Percentiles rank a stretch among this genome's conserved stretches.
Evolutionary conservation across 2,888 invertebrate genomes (phyloP).

Genomic region (Dryocosmus kuriphilus): DNA sequence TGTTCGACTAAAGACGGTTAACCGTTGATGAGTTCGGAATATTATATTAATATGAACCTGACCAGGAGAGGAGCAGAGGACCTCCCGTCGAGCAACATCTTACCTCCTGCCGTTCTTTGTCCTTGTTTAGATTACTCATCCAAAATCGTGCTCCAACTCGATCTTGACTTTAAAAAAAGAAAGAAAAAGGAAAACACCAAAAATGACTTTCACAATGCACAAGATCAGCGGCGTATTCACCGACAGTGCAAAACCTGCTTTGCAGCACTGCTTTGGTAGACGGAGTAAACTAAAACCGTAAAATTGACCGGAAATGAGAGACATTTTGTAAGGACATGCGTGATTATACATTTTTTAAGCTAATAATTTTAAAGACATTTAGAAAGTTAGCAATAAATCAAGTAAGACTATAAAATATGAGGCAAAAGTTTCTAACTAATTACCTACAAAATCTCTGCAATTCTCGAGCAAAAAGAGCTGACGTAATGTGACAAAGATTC

Average conservation of each 20-base stretch:
- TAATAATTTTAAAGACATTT: neutral
- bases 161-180: slow-evolving; percentile 15
- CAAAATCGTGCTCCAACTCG: slow-evolving; percentile 45
- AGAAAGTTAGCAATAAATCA: neutral
- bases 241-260: neutral
- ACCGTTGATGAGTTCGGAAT: slow-evolving; percentile 68
- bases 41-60: slow-evolving; percentile 52
- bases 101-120: slow-evolving; percentile 71
- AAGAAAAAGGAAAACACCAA: neutral
- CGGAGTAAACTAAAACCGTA: neutral
- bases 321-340: too few relatives aligned
- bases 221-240: slow-evolving; percentile 3
- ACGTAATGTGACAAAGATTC: slow-evolving; percentile 3
- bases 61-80: slow-evolving; percentile 58
- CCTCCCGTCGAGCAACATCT: slow-evolving; percentile 65
- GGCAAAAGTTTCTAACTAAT: neutral
- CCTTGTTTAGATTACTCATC: slow-evolving; percentile 66
- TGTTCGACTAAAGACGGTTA: slow-evolving; percentile 65
- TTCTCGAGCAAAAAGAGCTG: slow-evolving; percentile 1
- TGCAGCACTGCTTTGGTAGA: neutral
- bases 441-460: neutral
- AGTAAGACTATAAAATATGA: neutral
- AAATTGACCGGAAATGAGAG: neutral
- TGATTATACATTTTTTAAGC: too few relatives aligned
- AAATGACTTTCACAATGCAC: slow-evolving; percentile 6